These are phyloP conservation scores for Saccopteryx bilineata DNA, from an alignment of 2,113 vertebrate genomes.

Conservation along the genomic window DNA sequence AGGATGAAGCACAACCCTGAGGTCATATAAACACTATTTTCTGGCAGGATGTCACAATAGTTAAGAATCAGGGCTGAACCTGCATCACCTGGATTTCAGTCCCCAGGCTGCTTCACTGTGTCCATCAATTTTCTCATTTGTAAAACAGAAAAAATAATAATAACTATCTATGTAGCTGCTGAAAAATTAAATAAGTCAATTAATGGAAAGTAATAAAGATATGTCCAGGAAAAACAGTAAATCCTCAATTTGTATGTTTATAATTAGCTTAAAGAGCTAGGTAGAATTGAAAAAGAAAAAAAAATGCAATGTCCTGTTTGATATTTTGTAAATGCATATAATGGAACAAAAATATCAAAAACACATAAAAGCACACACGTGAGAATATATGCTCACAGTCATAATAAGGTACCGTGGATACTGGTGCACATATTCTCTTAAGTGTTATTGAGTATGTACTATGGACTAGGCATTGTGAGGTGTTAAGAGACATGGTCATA, in stretches of 20 bases:
- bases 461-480: not conserved
- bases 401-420: not conserved
- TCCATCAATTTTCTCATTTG: not conserved
- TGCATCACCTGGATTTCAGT: not conserved
- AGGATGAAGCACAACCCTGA: not conserved
- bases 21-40: not conserved
- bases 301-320: not conserved
- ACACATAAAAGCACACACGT: not conserved
- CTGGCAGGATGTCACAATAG: not conserved
- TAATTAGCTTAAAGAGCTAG: constrained; percentile 23
- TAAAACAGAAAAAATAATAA: not conserved
- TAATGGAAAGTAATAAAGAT: constrained; percentile 7
- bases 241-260: not conserved
- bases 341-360: not conserved
- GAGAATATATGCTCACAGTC: not conserved
- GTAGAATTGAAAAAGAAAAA: not conserved
- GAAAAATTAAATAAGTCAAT: constrained; percentile 28
- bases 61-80: not conserved
- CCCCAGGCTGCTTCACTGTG: not conserved
- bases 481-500: not conserved
- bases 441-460: not conserved
- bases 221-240: not conserved
- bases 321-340: not conserved
- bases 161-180: not conserved
- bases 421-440: not conserved